Conservation (phyloP, 2,113 vertebrate genomes). For the Protobothrops flavoviridis region DNA sequence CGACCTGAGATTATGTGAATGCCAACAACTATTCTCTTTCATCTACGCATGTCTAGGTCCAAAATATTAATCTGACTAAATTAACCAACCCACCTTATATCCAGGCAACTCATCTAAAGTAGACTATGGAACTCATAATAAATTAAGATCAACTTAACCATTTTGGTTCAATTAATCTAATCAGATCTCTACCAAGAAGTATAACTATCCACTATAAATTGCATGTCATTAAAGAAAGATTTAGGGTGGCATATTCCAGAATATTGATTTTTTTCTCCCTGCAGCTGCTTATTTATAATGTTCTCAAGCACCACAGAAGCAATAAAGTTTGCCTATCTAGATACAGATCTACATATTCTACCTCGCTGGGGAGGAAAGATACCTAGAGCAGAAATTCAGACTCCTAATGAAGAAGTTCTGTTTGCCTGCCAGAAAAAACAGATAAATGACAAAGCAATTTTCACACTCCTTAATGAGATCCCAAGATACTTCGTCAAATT, state of each 20-base stretch:
- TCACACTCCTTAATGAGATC: conserved; percentile 68
- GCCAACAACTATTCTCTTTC: not conserved
- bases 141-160: not conserved
- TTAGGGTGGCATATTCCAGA: not conserved
- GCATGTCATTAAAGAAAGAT: not conserved
- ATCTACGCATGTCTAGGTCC: not conserved
- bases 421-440: conserved; percentile 58
- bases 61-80: not conserved
- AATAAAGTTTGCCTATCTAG: conserved; percentile 17
- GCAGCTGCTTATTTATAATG: conserved; percentile 7
- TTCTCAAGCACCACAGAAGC: not conserved
- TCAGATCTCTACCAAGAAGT: not conserved
- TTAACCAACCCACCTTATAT: not conserved
- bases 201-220: not conserved
- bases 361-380: conserved; percentile 4
- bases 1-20: not conserved
- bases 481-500: conserved; percentile 54
- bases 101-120: not conserved
- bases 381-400: conserved; percentile 47
- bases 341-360: conserved; percentile 10
- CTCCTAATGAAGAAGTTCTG: conserved; percentile 40
- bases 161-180: not conserved
- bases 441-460: conserved; percentile 66
- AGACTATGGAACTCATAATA: not conserved
- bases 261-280: not conserved